Evolutionary conservation across 2,113 vertebrate genomes (phyloP).

Genomic region (Pseudopipra pipra): DNA sequence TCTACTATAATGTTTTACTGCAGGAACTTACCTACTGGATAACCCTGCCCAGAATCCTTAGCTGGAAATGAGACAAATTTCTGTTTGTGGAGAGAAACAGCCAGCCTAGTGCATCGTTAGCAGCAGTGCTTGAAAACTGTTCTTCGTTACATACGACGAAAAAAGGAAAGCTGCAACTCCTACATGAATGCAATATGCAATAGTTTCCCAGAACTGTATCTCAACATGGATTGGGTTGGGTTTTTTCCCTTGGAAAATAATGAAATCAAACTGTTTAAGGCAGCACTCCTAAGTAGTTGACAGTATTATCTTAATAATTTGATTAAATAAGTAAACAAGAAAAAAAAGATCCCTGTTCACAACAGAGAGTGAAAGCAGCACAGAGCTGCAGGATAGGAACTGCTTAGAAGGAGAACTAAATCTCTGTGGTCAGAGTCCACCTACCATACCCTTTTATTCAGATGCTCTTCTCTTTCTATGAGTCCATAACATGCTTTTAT

Average conservation of each 20-base stretch:
- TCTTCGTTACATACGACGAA: background rate
- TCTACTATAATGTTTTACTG: slow-evolving; percentile 2
- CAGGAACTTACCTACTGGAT: background rate
- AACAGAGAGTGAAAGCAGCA: background rate
- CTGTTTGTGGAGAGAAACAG: background rate
- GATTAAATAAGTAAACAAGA: background rate
- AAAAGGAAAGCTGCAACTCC: background rate
- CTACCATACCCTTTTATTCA: background rate
- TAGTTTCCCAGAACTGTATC: background rate
- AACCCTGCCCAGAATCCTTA: background rate
- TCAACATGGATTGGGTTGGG: background rate
- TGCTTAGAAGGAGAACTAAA: background rate
- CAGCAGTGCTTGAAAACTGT: background rate
- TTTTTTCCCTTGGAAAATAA: background rate
- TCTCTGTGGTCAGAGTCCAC: background rate
- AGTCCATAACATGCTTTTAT: background rate
- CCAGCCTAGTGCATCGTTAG: background rate
- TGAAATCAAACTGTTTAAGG: background rate
- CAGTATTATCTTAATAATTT: background rate
- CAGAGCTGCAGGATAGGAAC: background rate
- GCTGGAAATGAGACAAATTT: slow-evolving; percentile 3
- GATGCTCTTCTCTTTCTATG: background rate
- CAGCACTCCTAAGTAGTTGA: background rate
- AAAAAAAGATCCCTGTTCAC: background rate
- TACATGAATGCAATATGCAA: background rate